Base-by-base conservation (phyloP, 2,888 invertebrate genomes). In the Macaria notata region DNA sequence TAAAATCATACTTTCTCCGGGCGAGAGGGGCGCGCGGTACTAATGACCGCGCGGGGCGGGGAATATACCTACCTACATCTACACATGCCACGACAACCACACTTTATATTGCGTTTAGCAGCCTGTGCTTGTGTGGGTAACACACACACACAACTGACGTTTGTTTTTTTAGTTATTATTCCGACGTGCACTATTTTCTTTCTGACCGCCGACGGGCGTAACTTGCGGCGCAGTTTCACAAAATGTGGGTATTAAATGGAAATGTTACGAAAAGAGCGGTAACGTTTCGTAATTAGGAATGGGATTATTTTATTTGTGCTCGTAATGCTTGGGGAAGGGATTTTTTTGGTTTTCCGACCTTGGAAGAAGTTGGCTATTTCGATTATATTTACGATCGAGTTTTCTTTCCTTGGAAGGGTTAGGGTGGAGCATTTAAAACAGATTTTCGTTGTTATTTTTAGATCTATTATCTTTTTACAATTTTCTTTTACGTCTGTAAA, bases 31-130 rank as follows among this genome's bases (percentile, higher is more conserved):
- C 69, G 75, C 72, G 80, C 77, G 83, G 81, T 76, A 81, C 92
- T 92, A 92, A 92, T 92, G 92, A 92, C 92, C 86, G 92, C 92
- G 92, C 86, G 91, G 89, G 89, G 90, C 73, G 87, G 83, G 88
- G 84, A 65, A 74, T 72, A 80, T 85, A 86, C 83, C 82, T 81
- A 82, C 81, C 83, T 79, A 79, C 86, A 84, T 78, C 79, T 86
- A 86, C 81, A 77, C 82, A 80, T 76, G 75, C 79, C 75, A 84
- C 84, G 84, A 86, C 88, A 87, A 88, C 88, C 89, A 83, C 88
- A 88, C 88, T 89, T 89, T 91, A 90, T 90, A 88, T 90, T 89
- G 83, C 88, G 88, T 88, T 88, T 88, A 89, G 87, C 87, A 81
- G 81, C 76, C 82, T 79, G 84, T 88, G 87, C 90, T 81, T 88